Base-by-base conservation (phyloP, 2,888 invertebrate genomes). In the Eremobia ochroleuca region DNA sequence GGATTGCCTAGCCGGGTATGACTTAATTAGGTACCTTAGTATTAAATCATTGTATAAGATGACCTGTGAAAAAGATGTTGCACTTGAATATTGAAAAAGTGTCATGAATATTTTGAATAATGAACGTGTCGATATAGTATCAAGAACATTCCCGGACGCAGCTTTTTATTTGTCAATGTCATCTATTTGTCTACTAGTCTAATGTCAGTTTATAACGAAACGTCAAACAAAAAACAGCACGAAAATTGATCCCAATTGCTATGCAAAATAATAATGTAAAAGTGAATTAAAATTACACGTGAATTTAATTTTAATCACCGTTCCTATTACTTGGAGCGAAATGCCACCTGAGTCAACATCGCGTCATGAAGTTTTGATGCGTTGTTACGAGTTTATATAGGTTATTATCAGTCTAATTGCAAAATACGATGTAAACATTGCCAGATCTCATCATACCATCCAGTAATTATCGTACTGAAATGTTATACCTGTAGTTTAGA, bases 1-100 rank as follows among this genome's bases (percentile, higher is more conserved):
- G 92, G 95, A 96, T 91, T 96, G 96, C 91, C 85, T 96, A 85
- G 88, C 90, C 76, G 95, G 96, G 95, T 96, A 95, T 92, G 95
- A 91, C 86, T 86, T 88, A 85, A 87, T 88, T 91, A 88, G 87
- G 87, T 85, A 82, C 52, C 78, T 73, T 83, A 75, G 34, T 46
- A 76, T 66, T 77, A 52, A 80, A 68, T 80, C 28, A 28, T 80
- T 69, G 25, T 62, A 13, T 49, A 59, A 15, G n/a, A 40, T 61
- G 25, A 15, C 40, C 13, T 37, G 31, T 77, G 68, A 58, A 70
- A 18, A 34, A n/a, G 31, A 13, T 62, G 49, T 65, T 59, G 37
- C 11, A 61, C 15, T 65, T 34, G 18, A 58, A 68, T 37, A 61
- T 15, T 15, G n/a, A 25, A 67, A 69, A 65, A 66, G 49, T 76